These are phyloP conservation scores for Peromyscus aztecus DNA, from an alignment of 2,797 vertebrate genomes.

Conservation along the genomic window DNA sequence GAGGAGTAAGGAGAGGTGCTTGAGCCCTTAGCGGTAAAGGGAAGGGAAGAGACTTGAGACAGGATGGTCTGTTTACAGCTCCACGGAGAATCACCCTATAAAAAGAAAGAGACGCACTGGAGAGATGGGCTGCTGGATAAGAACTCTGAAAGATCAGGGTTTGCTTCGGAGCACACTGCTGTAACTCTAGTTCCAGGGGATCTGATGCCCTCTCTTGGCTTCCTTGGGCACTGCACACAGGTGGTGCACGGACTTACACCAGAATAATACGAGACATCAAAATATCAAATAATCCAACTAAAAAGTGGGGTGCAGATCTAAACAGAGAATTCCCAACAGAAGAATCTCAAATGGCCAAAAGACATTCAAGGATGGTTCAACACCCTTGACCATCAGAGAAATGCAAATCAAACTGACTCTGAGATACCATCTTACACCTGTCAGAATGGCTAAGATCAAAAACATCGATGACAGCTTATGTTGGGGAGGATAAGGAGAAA, in stretches of 20 bases:
- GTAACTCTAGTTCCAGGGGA: background rate
- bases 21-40: background rate
- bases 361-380: too few species aligned
- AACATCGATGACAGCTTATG: too few species aligned
- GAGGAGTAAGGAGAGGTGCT: background rate
- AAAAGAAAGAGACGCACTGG: background rate
- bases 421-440: too few species aligned
- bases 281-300: too few species aligned
- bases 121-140: background rate
- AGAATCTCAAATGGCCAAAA: too few species aligned
- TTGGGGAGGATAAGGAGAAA: too few species aligned
- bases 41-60: background rate
- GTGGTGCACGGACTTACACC: background rate
- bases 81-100: background rate
- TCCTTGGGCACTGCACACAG: background rate
- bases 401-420: too few species aligned
- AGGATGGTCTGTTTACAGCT: conserved; percentile 30
- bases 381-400: too few species aligned
- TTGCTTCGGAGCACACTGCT: background rate
- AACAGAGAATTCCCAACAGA: too few species aligned
- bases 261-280: background rate
- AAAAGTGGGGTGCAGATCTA: too few species aligned
- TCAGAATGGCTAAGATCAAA: too few species aligned
- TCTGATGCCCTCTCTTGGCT: background rate
- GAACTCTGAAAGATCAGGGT: background rate